phyloP scores from a whole-genome alignment of 2,888 invertebrate genomes.

The Muschampia plurimacula region DNA sequence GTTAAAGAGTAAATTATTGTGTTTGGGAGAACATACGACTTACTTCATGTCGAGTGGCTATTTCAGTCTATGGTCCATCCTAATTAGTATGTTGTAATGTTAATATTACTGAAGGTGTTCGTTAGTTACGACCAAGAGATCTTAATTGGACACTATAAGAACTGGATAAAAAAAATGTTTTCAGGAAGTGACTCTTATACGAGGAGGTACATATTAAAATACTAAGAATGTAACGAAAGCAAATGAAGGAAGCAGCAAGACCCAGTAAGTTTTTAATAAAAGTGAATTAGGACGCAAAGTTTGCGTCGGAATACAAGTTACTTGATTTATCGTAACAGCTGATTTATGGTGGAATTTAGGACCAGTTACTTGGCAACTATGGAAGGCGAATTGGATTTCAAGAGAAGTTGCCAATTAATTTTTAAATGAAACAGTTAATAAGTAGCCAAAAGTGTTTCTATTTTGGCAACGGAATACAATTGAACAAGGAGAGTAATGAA shows the following conservation, averaged over 20 bases:
- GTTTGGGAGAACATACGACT: too few species aligned
- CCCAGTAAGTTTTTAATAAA: conserved; percentile 23
- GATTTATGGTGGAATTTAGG: conserved; percentile 38
- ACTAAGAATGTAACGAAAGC: background rate
- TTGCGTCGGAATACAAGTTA: conserved; percentile 33
- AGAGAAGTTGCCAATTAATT: conserved; percentile 37
- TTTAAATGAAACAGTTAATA: conserved; percentile 40
- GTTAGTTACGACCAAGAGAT: too few species aligned
- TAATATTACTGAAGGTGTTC: too few species aligned
- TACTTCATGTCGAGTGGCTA: too few species aligned
- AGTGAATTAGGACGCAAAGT: conserved; percentile 22
- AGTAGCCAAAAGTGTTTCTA: conserved; percentile 22
- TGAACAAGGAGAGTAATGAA: background rate
- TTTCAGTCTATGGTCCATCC: too few species aligned
- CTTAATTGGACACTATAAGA: too few species aligned
- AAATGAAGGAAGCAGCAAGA: background rate
- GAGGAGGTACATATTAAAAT: background rate
- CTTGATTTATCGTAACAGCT: conserved; percentile 36
- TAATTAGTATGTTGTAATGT: too few species aligned
- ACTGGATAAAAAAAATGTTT: too few species aligned
- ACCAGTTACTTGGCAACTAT: conserved; percentile 29
- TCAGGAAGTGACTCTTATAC: too few species aligned
- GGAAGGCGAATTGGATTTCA: conserved; percentile 31
- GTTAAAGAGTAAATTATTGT: too few species aligned
- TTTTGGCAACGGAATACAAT: conserved; percentile 22